phyloP scores from a whole-genome alignment of 2,113 vertebrate species.

The Cryptotis parvus region DNA sequence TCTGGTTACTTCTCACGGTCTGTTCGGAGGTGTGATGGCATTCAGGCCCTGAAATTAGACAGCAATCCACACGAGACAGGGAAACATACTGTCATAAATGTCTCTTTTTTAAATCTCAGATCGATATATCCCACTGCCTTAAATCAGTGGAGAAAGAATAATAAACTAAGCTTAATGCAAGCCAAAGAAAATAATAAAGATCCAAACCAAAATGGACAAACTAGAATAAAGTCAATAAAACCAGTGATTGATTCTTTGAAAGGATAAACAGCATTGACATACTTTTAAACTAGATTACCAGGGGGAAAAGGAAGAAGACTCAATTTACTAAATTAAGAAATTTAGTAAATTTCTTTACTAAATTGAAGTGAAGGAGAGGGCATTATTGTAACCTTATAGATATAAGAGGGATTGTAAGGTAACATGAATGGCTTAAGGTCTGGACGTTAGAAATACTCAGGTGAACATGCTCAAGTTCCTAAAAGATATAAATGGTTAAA shows the following conservation, averaged over 20 bases:
- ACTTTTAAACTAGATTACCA: background rate
- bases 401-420: background rate
- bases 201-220: background rate
- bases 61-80: background rate
- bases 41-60: background rate
- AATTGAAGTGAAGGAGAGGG: background rate
- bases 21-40: background rate
- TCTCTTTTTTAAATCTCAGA: background rate
- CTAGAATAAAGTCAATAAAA: conserved; percentile 1
- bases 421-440: background rate
- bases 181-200: background rate
- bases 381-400: background rate
- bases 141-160: background rate
- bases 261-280: conserved; percentile 22
- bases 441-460: background rate
- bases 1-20: background rate
- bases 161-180: background rate
- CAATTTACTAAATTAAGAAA: background rate
- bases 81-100: background rate
- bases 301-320: background rate
- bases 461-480: background rate
- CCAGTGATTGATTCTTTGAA: background rate
- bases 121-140: background rate
- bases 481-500: conserved; percentile 10
- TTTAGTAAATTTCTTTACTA: too few relatives aligned